Conservation (phyloP, 2,113 vertebrate genomes). For the Ancistrus triradiatus region DNA sequence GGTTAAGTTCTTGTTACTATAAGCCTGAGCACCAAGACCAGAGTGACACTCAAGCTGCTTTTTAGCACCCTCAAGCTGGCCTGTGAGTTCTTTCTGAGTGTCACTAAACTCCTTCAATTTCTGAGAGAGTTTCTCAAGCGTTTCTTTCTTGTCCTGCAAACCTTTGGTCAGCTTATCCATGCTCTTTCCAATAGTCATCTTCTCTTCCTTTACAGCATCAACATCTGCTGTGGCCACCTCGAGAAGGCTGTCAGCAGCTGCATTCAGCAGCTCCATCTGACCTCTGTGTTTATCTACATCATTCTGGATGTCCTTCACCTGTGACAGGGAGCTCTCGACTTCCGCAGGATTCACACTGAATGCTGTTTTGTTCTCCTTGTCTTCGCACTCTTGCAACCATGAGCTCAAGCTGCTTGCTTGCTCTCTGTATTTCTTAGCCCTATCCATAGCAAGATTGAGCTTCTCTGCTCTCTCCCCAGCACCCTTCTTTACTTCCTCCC, state of each 20-base stretch:
- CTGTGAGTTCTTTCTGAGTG: slow-evolving; percentile 73
- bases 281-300: slow-evolving; percentile 88
- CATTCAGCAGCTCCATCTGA: slow-evolving; percentile 79
- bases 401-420: slow-evolving; percentile 75
- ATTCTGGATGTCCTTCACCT: slow-evolving; percentile 83
- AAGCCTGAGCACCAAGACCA: slow-evolving; percentile 78
- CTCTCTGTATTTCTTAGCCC: slow-evolving; percentile 79
- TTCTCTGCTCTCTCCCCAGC: slow-evolving; percentile 73
- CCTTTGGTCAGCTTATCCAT: slow-evolving; percentile 75
- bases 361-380: slow-evolving; percentile 63
- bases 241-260: slow-evolving; percentile 78
- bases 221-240: slow-evolving; percentile 77
- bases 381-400: slow-evolving; percentile 83
- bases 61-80: slow-evolving; percentile 75
- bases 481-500: slow-evolving; percentile 83
- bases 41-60: slow-evolving; percentile 79
- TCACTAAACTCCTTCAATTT: slow-evolving; percentile 87
- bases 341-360: slow-evolving; percentile 70
- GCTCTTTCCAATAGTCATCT: slow-evolving; percentile 66
- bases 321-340: slow-evolving; percentile 73
- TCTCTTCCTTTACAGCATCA: slow-evolving; percentile 76
- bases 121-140: slow-evolving; percentile 79
- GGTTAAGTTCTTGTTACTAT: slow-evolving; percentile 85
- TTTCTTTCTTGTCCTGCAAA: slow-evolving; percentile 78
- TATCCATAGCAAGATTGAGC: slow-evolving; percentile 76